These are phyloP conservation scores for Synergus laeviventris DNA, from an alignment of 2,888 invertebrate genomes.

Conservation along the genomic window DNA sequence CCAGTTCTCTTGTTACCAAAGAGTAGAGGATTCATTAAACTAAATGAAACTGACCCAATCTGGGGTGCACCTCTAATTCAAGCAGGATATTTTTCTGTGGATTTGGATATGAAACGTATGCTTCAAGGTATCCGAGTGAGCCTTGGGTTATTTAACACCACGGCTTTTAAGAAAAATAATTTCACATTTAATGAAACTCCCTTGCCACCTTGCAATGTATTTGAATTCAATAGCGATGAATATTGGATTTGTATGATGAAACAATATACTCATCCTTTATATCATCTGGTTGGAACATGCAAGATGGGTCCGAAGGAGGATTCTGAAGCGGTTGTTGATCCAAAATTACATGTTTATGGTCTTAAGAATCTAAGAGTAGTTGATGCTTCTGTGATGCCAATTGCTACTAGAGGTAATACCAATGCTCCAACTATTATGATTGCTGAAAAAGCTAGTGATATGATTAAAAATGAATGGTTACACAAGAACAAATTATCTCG, in stretches of 20 bases:
- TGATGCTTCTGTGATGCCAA: constrained; percentile 81
- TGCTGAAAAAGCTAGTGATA: constrained; percentile 80
- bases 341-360: constrained; percentile 77
- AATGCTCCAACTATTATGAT: constrained; percentile 81
- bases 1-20: constrained; percentile 45
- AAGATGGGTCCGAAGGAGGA: constrained; percentile 79
- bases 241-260: constrained; percentile 74
- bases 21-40: constrained; percentile 52
- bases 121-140: constrained; percentile 79
- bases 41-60: constrained; percentile 51
- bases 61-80: constrained; percentile 81
- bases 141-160: constrained; percentile 79
- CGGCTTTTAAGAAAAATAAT: constrained; percentile 75
- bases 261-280: constrained; percentile 78
- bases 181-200: not conserved
- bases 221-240: constrained; percentile 50
- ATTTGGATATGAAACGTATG: constrained; percentile 83
- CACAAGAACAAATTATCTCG: not conserved
- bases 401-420: constrained; percentile 79
- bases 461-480: constrained; percentile 78
- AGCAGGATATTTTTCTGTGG: constrained; percentile 84
- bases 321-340: constrained; percentile 76
- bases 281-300: constrained; percentile 79
- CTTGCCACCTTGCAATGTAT: not conserved
- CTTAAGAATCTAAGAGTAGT: constrained; percentile 77